Evolutionary conservation across 2,888 invertebrate species (phyloP), one percentile per base, ranked within the genome.

Genomic region (Amphipyra berbera): DNA sequence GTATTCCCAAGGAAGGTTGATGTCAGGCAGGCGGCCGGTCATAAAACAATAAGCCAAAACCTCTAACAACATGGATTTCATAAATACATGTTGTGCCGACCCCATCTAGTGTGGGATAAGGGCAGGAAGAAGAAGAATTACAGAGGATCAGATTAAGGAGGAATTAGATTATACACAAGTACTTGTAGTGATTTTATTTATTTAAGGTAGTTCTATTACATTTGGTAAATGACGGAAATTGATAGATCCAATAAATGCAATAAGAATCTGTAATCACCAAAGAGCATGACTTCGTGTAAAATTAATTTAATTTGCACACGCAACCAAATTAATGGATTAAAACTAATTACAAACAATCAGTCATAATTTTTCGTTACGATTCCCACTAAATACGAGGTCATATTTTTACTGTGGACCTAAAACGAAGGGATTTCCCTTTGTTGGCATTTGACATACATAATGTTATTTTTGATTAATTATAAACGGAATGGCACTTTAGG

Each of bases 131-230:
- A n/a, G n/a, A 21, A 1, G 21, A 21, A 21, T 3, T 21, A 21
- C 3, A 21, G 21, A 21, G 21, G 21, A 21, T 21, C 21, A 21
- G 21, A 30, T 30, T 6, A 30, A 30, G 30, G 7, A 49, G 6
- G 2, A 0, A 15, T 3, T 35, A 10, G 71, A 67, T 71, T 55
- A 67, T 45, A 67, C n/a, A 68, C 48, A 46, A 21, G 12, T 13
- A 9, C 49, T 52, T 13, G 40, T 49, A 53, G 56, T 73, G 73
- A 78, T 68, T 70, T 56, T 54, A 48, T 61, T 68, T 83, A 83
- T 78, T 81, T 71, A 78, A 78, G 60, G 62, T 81, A 82, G 52
- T 65, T 21, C 73, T 83, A 84, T 80, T 81, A 83, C 72, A 73
- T 78, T 79, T 78, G 74, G 81, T 75, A 78, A 78, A 71, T 71